Evolutionary conservation across 2,888 invertebrate genomes (phyloP), one percentile per base, ranked within the genome.

Genomic region (Stictocephala bisonia): DNA sequence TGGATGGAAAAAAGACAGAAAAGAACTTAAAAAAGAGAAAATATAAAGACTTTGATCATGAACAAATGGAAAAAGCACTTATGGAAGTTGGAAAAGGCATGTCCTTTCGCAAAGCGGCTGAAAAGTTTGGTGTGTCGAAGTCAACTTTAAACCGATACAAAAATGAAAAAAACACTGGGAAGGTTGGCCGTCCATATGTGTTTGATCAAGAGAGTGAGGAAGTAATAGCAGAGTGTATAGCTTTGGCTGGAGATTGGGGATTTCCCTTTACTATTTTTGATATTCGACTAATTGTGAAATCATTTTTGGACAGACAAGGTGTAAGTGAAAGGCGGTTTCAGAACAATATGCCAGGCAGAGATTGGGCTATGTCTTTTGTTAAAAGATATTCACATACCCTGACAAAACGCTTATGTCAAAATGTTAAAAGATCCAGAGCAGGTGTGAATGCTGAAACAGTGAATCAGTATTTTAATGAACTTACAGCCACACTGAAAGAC

Each of bases 381-480:
- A 58, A 73, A 29, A 58, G 73, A 29, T 27, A 75, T 51, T 18
- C n/a, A n/a, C 18, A 51, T 26, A 29, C 11, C 9, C 22, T 75
- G 24, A 20, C 68, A n/a, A 69, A 71, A n/a, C 70, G 75, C 15
- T 50, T 76, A 7, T 74, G 74, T 41, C 64, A 75, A 64, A 76
- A 77, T 64, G 72, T 77, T 15, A 75, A 76, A 72, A 53, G 73
- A 18, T 29, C 22, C 20, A 68, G 77, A 50, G 78, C 75, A 22
- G 64, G 29, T 20, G 73, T 79, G 15, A 69, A 29, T 24, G n/a
- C 9, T 9, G 72, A 72, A 53, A 66, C 64, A 29, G 51, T 78
- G 0, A 74, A 76, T 40, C 35, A 73, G 40, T 80, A 79, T 76
- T 81, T 77, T 71, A 76, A 77, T 44, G 71, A 79, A n/a, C 60